Conservation (phyloP, 2,797 vertebrate genomes). For the Urosaurus nigricauda region DNA sequence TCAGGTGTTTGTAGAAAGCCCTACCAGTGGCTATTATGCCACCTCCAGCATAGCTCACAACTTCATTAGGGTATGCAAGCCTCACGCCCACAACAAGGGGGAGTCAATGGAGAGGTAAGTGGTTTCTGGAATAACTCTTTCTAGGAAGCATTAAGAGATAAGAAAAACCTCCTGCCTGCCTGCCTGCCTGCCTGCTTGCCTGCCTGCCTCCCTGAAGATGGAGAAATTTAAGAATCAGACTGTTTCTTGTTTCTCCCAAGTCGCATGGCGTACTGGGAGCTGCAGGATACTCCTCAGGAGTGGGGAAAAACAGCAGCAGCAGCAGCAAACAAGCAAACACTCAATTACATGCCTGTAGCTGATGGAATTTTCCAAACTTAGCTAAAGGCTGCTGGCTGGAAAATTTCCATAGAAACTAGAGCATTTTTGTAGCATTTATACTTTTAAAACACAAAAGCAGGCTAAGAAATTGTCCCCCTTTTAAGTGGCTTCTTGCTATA, state of each 20-base stretch:
- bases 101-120: too few species aligned
- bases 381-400: constrained; percentile 31
- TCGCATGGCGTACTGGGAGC: constrained; percentile 21
- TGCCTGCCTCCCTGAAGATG: background rate
- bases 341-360: background rate
- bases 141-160: background rate
- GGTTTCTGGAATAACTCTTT: background rate
- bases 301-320: background rate
- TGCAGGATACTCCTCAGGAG: constrained; percentile 18
- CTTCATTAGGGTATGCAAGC: too few species aligned
- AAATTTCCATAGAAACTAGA: constrained; percentile 11
- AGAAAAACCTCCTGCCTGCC: background rate
- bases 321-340: background rate
- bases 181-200: background rate
- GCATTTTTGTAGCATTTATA: constrained; percentile 26
- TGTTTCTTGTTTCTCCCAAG: background rate
- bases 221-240: background rate
- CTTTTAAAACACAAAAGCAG: constrained; percentile 7
- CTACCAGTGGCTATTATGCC: too few species aligned
- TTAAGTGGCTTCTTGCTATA: background rate
- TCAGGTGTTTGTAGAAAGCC: background rate
- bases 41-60: too few species aligned
- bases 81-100: too few species aligned
- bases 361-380: constrained; percentile 42
- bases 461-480: background rate